phyloP scores from a whole-genome alignment of 2,797 vertebrate genomes.

The Thamnophis elegans region DNA sequence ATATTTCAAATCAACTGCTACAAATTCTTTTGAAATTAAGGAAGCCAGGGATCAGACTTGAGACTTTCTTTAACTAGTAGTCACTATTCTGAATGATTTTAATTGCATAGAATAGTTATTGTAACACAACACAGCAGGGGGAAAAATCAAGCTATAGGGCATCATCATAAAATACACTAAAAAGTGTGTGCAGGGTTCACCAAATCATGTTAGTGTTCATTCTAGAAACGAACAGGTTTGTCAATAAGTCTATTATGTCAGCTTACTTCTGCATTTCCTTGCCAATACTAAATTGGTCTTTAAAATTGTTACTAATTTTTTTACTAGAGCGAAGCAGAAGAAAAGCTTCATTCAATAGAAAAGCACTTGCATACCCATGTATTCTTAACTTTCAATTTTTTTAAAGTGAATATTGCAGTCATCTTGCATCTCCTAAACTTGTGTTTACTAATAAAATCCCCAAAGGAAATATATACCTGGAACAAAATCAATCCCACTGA shows the following conservation, averaged over 20 bases:
- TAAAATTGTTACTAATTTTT: not conserved
- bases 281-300: not conserved
- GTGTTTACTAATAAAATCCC: constrained; percentile 27
- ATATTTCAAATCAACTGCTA: not conserved
- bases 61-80: not conserved
- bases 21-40: not conserved
- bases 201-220: not conserved
- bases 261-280: not conserved
- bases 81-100: not conserved
- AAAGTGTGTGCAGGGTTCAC: not conserved
- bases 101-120: not conserved
- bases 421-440: not conserved
- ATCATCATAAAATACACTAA: not conserved
- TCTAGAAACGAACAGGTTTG: not conserved
- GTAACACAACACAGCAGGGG: not conserved
- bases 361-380: not conserved
- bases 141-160: not conserved
- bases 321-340: not conserved
- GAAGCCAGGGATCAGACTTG: not conserved
- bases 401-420: not conserved
- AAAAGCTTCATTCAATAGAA: not conserved
- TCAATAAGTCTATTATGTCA: not conserved
- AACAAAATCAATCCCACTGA: constrained; percentile 45
- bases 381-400: not conserved
- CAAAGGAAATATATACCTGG: constrained; percentile 31